Evolutionary conservation across 2,888 invertebrate genomes (phyloP), one percentile per base, ranked within the genome.

Genomic region (Plusia festucae): DNA sequence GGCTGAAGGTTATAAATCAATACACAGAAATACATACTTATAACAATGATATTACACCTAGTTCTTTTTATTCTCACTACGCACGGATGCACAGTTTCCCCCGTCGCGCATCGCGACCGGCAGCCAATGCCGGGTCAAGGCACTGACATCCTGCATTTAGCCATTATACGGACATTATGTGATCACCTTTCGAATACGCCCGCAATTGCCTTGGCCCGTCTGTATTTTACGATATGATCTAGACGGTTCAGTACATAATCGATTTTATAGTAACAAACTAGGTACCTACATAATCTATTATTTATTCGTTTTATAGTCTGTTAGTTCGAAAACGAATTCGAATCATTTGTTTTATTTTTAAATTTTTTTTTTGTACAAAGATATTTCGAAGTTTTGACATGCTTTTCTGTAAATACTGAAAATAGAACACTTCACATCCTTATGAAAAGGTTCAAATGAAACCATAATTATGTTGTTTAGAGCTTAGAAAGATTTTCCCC

Each of bases 91-190:
- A 16, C 54, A 30, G 54, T 75, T 78, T 79, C 53, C 60, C 57
- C 64, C 60, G 46, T 20, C 46, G 46, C 46, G 46, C 46, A 49
- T 49, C 46, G 20, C 46, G 44, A 56, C 18, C 65, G 40, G 40
- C 40, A 13, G 11, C 34, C n/a, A n/a, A 6, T n/a, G 40, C 40
- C 40, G 54, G 76, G 76, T 78, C 76, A 76, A 76, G 68, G 76
- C 53, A 63, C 79, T 60, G 11, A 51, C 61, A 61, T 68, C 58
- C 68, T 65, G 49, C 34, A 44, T 9, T 13, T 11, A 30, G 20
- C 15, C 6, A 8, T 27, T 16, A 27, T 44, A 40, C 32, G 46
- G 30, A 40, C 40, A 27, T 22, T 52, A 34, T 61, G 32, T 65
- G 30, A 62, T 34, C 24, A 27, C 49, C 62, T 27, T 57, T 20